A percentile compares a stretch with the other conserved stretches of the same genome.
Evolutionary conservation across 1,140 invertebrate genomes (phyloP).

Genomic region (Apocrypta bakeri): DNA sequence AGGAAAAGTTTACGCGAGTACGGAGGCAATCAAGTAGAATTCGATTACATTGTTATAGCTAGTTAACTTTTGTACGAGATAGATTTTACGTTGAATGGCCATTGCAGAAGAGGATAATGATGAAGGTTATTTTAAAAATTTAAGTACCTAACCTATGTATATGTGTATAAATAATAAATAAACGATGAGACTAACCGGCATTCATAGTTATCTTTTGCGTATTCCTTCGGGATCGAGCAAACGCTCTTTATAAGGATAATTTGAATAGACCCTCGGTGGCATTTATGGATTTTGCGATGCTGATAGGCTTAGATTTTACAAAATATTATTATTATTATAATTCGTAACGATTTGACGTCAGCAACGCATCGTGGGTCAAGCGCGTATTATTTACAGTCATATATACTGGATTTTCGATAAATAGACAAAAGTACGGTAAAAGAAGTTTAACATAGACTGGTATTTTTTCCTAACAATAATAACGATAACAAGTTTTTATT

Average conservation of each 20-base stretch:
- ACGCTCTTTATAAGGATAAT: background rate
- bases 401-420: too few species aligned
- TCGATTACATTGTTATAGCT: too few species aligned
- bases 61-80: too few species aligned
- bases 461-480: conserved; percentile 34
- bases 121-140: too few species aligned
- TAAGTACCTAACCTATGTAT: too few species aligned
- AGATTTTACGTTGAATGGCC: too few species aligned
- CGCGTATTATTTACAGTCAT: background rate
- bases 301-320: background rate
- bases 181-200: background rate
- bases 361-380: conserved; percentile 4
- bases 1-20: too few species aligned
- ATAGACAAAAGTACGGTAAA: too few species aligned
- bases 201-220: background rate
- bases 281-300: background rate
- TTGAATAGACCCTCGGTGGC: background rate
- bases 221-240: background rate
- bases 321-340: background rate
- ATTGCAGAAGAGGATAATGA: background rate
- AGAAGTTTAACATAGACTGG: background rate
- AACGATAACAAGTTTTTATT: conserved; percentile 35
- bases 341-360: conserved; percentile 8
- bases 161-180: background rate
- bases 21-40: too few species aligned